Evolutionary conservation across 1,140 invertebrate species (phyloP).

Genomic region (Platyscapa corneri): DNA sequence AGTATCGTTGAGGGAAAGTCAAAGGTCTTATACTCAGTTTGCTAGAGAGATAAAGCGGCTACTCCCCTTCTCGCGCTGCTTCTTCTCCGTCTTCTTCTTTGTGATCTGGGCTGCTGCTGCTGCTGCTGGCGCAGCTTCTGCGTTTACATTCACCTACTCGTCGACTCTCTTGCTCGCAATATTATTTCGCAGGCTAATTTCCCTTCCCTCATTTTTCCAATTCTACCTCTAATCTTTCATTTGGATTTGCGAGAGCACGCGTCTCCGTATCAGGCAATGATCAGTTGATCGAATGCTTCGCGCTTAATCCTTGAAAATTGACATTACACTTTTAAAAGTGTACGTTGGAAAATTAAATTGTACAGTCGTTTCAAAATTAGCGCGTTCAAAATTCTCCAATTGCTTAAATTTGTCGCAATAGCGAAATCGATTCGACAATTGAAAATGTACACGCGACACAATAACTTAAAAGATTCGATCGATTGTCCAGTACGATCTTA

Average conservation of each 20-base stretch:
- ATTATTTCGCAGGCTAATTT: too few species aligned
- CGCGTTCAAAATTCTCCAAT: too few species aligned
- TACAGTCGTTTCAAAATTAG: too few species aligned
- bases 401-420: not conserved
- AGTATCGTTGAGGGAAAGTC: conserved; percentile 37
- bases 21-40: conserved; percentile 38
- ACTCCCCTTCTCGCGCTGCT: too few species aligned
- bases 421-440: not conserved
- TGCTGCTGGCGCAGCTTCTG: not conserved
- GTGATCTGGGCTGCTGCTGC: not conserved
- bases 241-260: too few species aligned
- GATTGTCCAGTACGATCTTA: conserved; percentile 6
- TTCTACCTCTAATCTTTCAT: too few species aligned
- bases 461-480: conserved; percentile 1
- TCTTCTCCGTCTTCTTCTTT: not conserved
- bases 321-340: too few species aligned
- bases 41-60: conserved; percentile 31
- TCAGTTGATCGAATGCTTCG: too few species aligned
- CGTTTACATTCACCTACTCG: not conserved
- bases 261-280: too few species aligned
- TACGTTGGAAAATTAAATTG: too few species aligned
- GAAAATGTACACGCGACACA: not conserved
- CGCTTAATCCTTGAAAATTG: too few species aligned
- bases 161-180: not conserved
- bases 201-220: too few species aligned